phyloP scores from a whole-genome alignment of 2,113 vertebrate genomes.

The Crotalus helleri region DNA sequence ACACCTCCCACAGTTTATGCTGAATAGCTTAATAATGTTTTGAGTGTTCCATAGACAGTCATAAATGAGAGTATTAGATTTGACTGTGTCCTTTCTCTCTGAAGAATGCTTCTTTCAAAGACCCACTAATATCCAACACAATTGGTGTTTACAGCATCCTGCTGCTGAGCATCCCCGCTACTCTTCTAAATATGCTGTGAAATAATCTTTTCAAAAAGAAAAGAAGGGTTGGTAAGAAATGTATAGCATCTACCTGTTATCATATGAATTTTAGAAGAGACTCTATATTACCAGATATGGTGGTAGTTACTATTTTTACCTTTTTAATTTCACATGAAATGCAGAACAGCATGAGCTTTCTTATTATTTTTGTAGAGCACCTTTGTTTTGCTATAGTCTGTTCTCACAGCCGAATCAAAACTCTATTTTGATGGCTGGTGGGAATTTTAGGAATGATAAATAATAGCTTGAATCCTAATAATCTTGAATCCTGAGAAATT shows the following conservation, averaged over 20 bases:
- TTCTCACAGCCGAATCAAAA: not conserved
- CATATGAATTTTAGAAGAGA: not conserved
- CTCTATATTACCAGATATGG: not conserved
- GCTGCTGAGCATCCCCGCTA: not conserved
- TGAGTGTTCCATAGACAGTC: slow-evolving; percentile 5
- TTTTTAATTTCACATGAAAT: not conserved
- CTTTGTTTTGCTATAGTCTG: not conserved
- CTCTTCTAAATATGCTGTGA: not conserved
- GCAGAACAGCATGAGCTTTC: not conserved
- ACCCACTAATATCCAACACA: not conserved
- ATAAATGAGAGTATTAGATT: slow-evolving; percentile 7
- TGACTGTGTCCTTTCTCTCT: not conserved
- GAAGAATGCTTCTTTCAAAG: not conserved
- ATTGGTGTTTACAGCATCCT: not conserved
- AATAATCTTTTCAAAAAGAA: not conserved
- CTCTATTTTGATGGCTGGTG: not conserved
- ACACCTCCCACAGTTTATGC: not conserved
- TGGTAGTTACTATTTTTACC: not conserved
- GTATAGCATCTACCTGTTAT: not conserved
- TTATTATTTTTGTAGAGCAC: not conserved
- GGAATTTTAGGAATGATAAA: not conserved
- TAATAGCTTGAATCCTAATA: not conserved
- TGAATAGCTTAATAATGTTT: slow-evolving; percentile 10
- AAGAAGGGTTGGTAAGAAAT: not conserved
- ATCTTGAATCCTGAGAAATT: not conserved